These are phyloP conservation scores for Erethizon dorsatum DNA, from an alignment of 2,797 vertebrate genomes.

Conservation along the genomic window DNA sequence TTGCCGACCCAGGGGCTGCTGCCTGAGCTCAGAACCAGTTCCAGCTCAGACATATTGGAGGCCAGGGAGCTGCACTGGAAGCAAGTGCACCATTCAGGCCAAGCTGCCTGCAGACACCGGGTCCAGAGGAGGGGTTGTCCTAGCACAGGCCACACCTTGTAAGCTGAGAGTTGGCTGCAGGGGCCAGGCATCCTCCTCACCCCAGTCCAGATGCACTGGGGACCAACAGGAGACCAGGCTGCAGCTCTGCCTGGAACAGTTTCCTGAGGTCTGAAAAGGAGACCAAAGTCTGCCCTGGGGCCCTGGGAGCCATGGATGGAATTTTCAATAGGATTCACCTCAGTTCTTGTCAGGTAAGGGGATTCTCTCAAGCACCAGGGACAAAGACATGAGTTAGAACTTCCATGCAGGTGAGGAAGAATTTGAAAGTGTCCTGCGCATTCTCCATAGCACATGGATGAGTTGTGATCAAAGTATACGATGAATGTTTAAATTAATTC, in stretches of 20 bases:
- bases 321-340: not conserved
- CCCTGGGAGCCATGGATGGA: rapidly evolving
- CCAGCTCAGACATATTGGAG: not conserved
- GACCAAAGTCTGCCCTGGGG: not conserved
- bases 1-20: rapidly evolving
- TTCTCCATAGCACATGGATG: rapidly evolving
- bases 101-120: not conserved
- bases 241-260: too few species aligned
- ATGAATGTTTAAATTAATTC: not conserved
- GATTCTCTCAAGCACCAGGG: not conserved
- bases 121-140: rapidly evolving
- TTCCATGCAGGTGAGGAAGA: rapidly evolving
- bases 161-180: not conserved
- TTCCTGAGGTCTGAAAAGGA: not conserved
- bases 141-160: rapidly evolving
- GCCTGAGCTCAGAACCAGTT: not conserved
- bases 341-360: not conserved
- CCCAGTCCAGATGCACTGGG: rapidly evolving
- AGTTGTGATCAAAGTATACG: rapidly evolving
- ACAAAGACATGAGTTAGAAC: not conserved
- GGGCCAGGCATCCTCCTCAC: too few species aligned
- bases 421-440: rapidly evolving
- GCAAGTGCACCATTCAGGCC: not conserved
- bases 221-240: rapidly evolving
- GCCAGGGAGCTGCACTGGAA: not conserved